These are phyloP conservation scores for Odiellus spinosus DNA, from an alignment of 2,888 invertebrate genomes.

Conservation along the genomic window DNA sequence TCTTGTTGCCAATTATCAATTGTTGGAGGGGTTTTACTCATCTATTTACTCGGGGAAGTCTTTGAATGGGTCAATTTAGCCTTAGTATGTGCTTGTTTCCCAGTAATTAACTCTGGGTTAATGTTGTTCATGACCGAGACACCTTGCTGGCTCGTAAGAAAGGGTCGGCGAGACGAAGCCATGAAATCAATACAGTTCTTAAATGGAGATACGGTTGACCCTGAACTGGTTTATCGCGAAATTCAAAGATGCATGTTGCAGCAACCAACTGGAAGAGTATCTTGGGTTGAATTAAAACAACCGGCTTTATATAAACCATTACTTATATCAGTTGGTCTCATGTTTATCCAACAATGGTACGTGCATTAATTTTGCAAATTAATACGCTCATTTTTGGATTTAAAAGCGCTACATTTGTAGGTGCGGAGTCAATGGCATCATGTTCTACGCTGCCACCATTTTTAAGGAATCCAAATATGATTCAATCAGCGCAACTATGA, in stretches of 20 bases:
- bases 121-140: constrained; percentile 81
- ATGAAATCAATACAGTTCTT: constrained; percentile 63
- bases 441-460: constrained; percentile 73
- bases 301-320: constrained; percentile 58
- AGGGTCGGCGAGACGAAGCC: constrained; percentile 45
- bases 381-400: no score
- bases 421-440: constrained; percentile 82
- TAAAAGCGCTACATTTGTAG: no score
- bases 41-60: constrained; percentile 57
- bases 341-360: constrained; percentile 85
- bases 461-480: constrained; percentile 58
- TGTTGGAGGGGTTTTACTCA: constrained; percentile 59
- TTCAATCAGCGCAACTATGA: constrained; percentile 18
- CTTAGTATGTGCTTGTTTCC: constrained; percentile 20
- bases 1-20: constrained; percentile 76
- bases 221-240: constrained; percentile 48
- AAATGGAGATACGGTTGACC: constrained; percentile 57
- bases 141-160: constrained; percentile 41
- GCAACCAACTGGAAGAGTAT: constrained; percentile 35
- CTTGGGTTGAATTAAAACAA: constrained; percentile 47
- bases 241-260: constrained; percentile 27
- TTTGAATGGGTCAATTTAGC: constrained; percentile 68
- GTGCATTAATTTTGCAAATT: no score
- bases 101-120: constrained; percentile 53
- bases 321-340: constrained; percentile 63